These are phyloP conservation scores for Psephotus haematonotus DNA, from an alignment of 2,113 vertebrate genomes.

Conservation along the genomic window DNA sequence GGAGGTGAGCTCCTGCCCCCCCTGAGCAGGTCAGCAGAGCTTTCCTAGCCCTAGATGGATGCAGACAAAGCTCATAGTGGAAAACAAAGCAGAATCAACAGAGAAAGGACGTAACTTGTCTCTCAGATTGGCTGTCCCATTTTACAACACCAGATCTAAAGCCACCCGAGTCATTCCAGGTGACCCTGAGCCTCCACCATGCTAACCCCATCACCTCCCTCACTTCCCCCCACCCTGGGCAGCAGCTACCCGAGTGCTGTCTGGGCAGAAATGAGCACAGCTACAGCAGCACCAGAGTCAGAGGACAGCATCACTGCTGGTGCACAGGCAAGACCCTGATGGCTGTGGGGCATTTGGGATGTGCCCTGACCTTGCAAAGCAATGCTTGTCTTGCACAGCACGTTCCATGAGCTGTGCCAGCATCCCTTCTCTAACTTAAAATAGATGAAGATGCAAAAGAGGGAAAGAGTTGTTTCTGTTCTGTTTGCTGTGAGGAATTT, in stretches of 20 bases:
- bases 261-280: neutral
- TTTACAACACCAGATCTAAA: neutral
- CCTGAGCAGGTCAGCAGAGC: neutral
- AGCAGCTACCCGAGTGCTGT: neutral
- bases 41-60: neutral
- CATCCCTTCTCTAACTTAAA: neutral
- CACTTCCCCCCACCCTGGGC: accelerated
- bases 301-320: neutral
- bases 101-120: neutral
- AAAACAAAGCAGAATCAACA: neutral
- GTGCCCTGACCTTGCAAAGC: neutral
- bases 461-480: neutral
- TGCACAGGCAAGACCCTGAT: accelerated
- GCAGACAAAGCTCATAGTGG: neutral
- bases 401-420: neutral
- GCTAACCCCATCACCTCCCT: neutral
- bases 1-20: neutral
- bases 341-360: neutral
- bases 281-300: neutral
- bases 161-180: neutral
- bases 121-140: neutral
- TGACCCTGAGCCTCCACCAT: accelerated
- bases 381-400: neutral
- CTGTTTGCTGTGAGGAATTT: neutral
- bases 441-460: neutral